Evolutionary conservation across 2,888 invertebrate species (phyloP).

Genomic region (Congeria kusceri): DNA sequence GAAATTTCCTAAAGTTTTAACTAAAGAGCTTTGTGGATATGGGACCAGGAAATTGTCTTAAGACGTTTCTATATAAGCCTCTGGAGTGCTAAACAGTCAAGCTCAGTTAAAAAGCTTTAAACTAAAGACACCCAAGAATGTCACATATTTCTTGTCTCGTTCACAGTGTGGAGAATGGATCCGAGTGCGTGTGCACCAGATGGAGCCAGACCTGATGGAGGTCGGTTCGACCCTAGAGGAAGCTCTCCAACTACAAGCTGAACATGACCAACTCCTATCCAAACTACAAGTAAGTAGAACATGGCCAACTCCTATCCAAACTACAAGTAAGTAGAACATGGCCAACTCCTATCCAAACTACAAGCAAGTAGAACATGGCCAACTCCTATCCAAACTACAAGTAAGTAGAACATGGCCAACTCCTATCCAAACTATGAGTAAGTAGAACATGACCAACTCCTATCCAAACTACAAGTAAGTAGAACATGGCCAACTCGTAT

Average conservation of each 20-base stretch:
- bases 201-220: conserved; percentile 93
- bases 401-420: conserved; percentile 86
- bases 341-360: background rate
- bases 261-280: conserved; percentile 93
- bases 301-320: conserved; percentile 93
- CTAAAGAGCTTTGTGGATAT: no score
- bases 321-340: conserved; percentile 89
- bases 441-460: no score
- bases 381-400: conserved; percentile 93
- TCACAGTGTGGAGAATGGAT: conserved; percentile 93
- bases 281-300: conserved; percentile 92
- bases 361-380: conserved; percentile 89
- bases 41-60: no score
- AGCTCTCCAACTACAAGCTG: conserved; percentile 90
- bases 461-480: conserved; percentile 83
- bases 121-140: no score
- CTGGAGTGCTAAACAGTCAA: no score
- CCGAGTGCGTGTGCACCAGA: conserved; percentile 93
- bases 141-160: conserved; percentile 7
- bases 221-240: conserved; percentile 92
- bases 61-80: no score
- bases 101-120: no score
- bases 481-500: conserved; percentile 94
- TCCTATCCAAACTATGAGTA: no score
- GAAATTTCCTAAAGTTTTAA: no score